A percentile compares a stretch with the other conserved stretches of the same genome.
Evolutionary conservation across 1,140 invertebrate species (phyloP).

Genomic region (Atopsyche davidsoni): DNA sequence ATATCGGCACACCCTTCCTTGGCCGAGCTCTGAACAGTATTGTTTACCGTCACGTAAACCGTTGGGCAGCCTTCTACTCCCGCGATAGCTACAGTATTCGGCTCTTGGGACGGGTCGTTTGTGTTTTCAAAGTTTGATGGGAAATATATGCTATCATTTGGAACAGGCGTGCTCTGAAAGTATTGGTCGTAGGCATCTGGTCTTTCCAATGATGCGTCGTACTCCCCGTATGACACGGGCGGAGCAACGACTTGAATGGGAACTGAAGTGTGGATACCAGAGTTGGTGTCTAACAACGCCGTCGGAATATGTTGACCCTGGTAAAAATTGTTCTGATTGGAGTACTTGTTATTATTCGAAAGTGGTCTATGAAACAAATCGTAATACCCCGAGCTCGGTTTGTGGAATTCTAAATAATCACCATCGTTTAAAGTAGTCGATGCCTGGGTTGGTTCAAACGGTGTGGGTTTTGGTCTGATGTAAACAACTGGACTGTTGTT

Average conservation of each 20-base stretch:
- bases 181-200: no score
- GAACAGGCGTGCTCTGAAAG: slow-evolving; percentile 10
- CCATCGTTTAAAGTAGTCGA: background rate
- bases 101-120: no score
- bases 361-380: slow-evolving; percentile 18
- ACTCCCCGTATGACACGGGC: no score
- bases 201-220: background rate
- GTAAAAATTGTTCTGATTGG: slow-evolving; percentile 1
- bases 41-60: slow-evolving; percentile 24
- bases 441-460: background rate
- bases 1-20: slow-evolving; percentile 25
- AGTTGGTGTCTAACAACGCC: slow-evolving; percentile 10
- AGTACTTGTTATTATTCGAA: slow-evolving; percentile 1
- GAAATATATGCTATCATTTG: slow-evolving; percentile 7
- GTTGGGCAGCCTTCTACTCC: slow-evolving; percentile 17
- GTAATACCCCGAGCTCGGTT: slow-evolving; percentile 7
- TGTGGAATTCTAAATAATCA: slow-evolving; percentile 3
- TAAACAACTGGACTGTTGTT: slow-evolving; percentile 8
- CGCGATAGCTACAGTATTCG: no score
- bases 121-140: background rate
- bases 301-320: slow-evolving; percentile 3
- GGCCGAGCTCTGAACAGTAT: slow-evolving; percentile 18
- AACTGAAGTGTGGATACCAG: slow-evolving; percentile 1
- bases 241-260: slow-evolving; percentile 13
- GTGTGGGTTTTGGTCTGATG: slow-evolving; percentile 14